Base-by-base conservation (phyloP, 2,797 vertebrate genomes). In the Melanotaenia maccullochi region DNA sequence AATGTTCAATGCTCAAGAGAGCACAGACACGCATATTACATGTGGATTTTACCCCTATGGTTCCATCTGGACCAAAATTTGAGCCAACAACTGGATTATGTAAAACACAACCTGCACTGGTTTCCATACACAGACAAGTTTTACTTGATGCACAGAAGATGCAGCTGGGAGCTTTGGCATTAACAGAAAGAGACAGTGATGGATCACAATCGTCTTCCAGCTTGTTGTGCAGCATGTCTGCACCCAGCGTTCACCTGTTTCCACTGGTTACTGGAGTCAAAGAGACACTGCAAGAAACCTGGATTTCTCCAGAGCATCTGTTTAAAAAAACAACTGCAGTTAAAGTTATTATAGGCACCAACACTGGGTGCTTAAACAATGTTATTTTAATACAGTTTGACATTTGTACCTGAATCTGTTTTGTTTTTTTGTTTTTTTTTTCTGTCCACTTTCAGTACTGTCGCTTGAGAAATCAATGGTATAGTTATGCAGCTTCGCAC, bases 311-410 rank as follows among this genome's bases (percentile, higher is more conserved):
- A 20, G 54, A 59, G n/a, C 57, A 58, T 71, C 44, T 70, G n/a
- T 75, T 78, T 58, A 32, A 78, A 44, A 67, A 62, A 66, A 65
- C 32, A 35, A 69, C 59, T 30, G 54, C 60, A 61, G 32, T 36
- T 25, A 20, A 33, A 33, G 16, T 57, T 65, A 6, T 57, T 65
- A 6, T 42, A 64, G 47, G 68, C 65, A 69, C 56, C 5, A 54
- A 38, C 11, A 18, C 36, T 4, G 1, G 59, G 24, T 80, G 71
- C 67, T 67, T 47, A 32, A 44, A 57, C 5, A 5, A 38, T 44
- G 35, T 57, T 68, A 28, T 76, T 71, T 51, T 71, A 77, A 62
- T 67, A 68, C 2, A 70, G 44, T 75, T 73, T 69, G 16, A 71
- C 38, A 69, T 38, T 69, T 78, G 54, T 74, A 75, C 69, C 35